Base-by-base conservation (phyloP, 2,888 invertebrate genomes). In the Coremacera marginata region DNA sequence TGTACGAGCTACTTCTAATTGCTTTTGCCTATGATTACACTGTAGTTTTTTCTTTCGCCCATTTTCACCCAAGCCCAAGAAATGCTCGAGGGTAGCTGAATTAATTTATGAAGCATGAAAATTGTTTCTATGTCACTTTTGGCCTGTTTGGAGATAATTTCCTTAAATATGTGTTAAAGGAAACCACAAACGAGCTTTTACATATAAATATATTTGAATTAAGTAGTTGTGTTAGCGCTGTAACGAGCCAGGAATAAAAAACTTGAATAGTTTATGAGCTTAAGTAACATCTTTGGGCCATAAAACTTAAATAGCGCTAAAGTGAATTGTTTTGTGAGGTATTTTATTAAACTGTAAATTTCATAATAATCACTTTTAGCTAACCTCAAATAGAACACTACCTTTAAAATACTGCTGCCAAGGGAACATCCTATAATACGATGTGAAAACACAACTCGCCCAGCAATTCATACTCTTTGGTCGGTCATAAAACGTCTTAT, bases 161-260 rank as follows among this genome's bases (percentile, higher is more conserved):
- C 31, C 63, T 65, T 73, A 63, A 73, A 65, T 65, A 16, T 63
- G 31, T 73, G 63, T 73, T 73, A 63, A 65, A 49, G 65, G 65
- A 31, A 9, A 37, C 34, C 19, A 44, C 14, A 44, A 44, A 44
- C 4, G 44, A 44, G 14, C 37, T 37, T 1, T 7, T 37, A 37
- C 8, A 37, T 37, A 1, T 8, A 37, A 37, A 8, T 37, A 37
- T 8, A 37, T 37, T 5, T 31, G 31, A 31, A 31, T 37, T 37
- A 37, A 37, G 37, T 37, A 37, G 37, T 37, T 37, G 37, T 37
- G 37, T 8, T 7, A 8, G 37, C 37, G 37, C 44, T 44, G 7
- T 44, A 44, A 44, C 3, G 44, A 11, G 44, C 14, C 44, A 11
- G 11, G 11, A 11, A 44, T 11, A 44, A 44, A 44, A 44, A 2